A percentile compares a stretch with the other conserved stretches of the same genome.
Evolutionary conservation across 1,140 invertebrate species (phyloP).

Genomic region (Neelides sp.): DNA sequence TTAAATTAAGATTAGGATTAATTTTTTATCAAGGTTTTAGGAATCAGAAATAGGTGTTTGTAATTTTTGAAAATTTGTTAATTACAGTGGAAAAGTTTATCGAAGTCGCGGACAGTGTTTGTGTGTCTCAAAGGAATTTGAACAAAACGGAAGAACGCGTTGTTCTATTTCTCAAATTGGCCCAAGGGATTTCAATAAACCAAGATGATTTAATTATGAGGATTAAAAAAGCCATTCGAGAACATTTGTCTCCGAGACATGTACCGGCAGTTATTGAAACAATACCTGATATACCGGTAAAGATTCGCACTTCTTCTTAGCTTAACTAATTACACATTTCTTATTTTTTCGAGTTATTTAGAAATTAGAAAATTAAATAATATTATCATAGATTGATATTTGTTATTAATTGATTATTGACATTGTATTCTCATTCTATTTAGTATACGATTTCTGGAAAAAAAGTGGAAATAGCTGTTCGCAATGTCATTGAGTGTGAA

Average conservation of each 20-base stretch:
- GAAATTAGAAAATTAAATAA: neutral
- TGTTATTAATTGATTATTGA: too few species aligned
- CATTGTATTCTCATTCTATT: slow-evolving; percentile 4
- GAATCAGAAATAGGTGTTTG: too few species aligned
- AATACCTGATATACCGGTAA: slow-evolving; percentile 41
- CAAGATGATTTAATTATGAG: slow-evolving; percentile 36
- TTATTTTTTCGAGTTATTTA: neutral
- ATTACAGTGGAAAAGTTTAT: slow-evolving; percentile 41
- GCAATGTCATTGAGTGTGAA: slow-evolving; percentile 41
- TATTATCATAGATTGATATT: too few species aligned
- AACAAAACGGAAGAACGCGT: slow-evolving; percentile 41
- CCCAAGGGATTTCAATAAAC: slow-evolving; percentile 34
- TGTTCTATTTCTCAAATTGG: slow-evolving; percentile 45
- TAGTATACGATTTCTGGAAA: slow-evolving; percentile 47
- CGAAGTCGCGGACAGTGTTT: slow-evolving; percentile 44
- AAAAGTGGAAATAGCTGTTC: slow-evolving; percentile 48
- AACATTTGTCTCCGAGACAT: slow-evolving; percentile 41
- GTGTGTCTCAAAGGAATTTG: slow-evolving; percentile 39
- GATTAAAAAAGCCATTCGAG: slow-evolving; percentile 38
- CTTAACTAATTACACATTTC: too few species aligned
- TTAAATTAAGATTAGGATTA: neutral
- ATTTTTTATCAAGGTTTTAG: too few species aligned
- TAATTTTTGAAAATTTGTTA: slow-evolving; percentile 6
- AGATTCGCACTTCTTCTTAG: too few species aligned
- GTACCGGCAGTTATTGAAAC: slow-evolving; percentile 41